Conservation (phyloP, 2,888 invertebrate species). For the Gerris lacustris region DNA sequence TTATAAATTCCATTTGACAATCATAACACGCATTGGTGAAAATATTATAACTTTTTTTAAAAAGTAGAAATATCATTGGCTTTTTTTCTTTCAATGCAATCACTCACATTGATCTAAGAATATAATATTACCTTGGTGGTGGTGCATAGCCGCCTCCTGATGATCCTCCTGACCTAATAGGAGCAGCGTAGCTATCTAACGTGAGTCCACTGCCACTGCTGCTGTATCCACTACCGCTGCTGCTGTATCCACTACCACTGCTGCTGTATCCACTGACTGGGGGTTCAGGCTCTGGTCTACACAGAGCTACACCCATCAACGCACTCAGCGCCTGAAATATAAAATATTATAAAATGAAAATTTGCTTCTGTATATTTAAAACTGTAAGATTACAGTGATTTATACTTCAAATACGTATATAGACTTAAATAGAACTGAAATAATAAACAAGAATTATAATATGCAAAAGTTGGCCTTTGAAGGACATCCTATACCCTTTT, state of each 20-base stretch:
- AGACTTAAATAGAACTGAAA: too few relatives aligned
- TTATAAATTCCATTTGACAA: too few relatives aligned
- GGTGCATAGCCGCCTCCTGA: conserved; percentile 26
- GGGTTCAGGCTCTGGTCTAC: conserved; percentile 31
- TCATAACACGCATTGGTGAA: too few relatives aligned
- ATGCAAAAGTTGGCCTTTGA: too few relatives aligned
- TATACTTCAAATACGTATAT: too few relatives aligned
- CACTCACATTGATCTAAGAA: conserved; percentile 17
- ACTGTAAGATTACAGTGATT: too few relatives aligned
- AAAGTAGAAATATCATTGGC: too few relatives aligned
- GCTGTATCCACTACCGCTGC: conserved; percentile 21
- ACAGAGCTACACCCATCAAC: conserved; percentile 32
- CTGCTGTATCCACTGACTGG: conserved; percentile 26
- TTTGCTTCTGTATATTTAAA: not conserved
- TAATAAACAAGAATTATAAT: too few relatives aligned
- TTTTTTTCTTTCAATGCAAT: too few relatives aligned
- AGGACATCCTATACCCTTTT: too few relatives aligned
- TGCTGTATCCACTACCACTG: conserved; percentile 34
- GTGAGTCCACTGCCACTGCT: conserved; percentile 37
- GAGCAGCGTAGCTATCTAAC: conserved; percentile 43
- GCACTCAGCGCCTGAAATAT: conserved; percentile 32
- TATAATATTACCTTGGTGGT: conserved; percentile 18
- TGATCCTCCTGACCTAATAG: conserved; percentile 31
- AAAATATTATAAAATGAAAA: conserved; percentile 11
- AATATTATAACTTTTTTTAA: too few relatives aligned